phyloP scores from a whole-genome alignment of 2,888 invertebrate species.

The Sussaba pulchella region DNA sequence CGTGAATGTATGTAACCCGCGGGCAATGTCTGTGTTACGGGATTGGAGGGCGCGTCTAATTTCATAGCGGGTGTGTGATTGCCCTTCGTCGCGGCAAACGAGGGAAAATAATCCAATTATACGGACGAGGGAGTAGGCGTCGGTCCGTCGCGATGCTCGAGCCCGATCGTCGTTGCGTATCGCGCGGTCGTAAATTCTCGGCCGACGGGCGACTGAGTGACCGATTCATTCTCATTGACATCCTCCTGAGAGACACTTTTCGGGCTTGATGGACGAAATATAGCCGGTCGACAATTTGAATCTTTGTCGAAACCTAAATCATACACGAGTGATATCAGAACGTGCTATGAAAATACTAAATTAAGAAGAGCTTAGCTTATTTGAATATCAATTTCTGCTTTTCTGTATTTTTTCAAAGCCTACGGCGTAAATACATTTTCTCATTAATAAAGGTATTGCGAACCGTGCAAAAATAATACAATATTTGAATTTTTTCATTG shows the following conservation, averaged over 20 bases:
- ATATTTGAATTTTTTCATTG: too few species aligned
- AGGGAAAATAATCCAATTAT: slow-evolving; percentile 74
- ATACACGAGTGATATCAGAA: too few species aligned
- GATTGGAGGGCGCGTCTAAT: slow-evolving; percentile 53
- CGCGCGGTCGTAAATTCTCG: slow-evolving; percentile 32
- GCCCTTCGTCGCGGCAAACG: slow-evolving; percentile 57
- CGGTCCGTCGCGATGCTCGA: slow-evolving; percentile 29
- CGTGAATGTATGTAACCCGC: slow-evolving; percentile 66
- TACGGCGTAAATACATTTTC: too few species aligned
- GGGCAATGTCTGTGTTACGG: slow-evolving; percentile 64
- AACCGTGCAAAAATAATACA: too few species aligned
- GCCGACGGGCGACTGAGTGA: not conserved
- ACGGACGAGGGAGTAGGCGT: slow-evolving; percentile 61
- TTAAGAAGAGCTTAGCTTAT: too few species aligned
- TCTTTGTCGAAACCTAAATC: too few species aligned
- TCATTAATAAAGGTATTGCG: too few species aligned
- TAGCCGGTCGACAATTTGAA: too few species aligned
- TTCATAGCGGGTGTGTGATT: slow-evolving; percentile 65
- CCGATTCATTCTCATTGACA: slow-evolving; percentile 4
- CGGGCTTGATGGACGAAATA: too few species aligned
- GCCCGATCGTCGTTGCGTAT: slow-evolving; percentile 37
- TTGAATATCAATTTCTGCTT: too few species aligned
- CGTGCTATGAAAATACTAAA: too few species aligned
- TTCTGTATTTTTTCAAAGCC: too few species aligned
- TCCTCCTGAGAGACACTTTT: not conserved